phyloP scores from a whole-genome alignment of 2,797 vertebrate genomes.

The Anas acuta region DNA sequence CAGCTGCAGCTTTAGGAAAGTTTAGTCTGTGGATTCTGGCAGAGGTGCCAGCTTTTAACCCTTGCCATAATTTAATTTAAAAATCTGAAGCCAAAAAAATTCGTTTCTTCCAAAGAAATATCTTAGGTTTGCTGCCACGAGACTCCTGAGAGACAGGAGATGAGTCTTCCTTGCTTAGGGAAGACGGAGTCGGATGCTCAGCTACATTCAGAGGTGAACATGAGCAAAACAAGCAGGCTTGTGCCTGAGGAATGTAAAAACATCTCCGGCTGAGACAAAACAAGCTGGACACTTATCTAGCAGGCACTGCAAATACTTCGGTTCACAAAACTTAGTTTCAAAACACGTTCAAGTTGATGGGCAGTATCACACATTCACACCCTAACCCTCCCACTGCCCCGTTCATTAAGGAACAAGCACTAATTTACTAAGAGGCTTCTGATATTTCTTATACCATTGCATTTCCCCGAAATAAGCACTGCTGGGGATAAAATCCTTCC shows the following conservation, averaged over 20 bases:
- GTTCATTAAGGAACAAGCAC: fast-evolving
- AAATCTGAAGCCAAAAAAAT: neutral
- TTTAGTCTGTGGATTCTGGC: neutral
- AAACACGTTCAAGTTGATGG: neutral
- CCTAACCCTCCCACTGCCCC: neutral
- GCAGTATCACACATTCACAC: neutral
- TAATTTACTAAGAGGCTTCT: neutral
- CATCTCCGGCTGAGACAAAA: neutral
- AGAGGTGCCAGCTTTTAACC: neutral
- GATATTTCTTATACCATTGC: neutral
- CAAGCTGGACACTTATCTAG: neutral
- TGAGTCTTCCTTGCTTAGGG: too few relatives aligned
- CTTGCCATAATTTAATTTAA: neutral
- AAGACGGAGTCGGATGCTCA: neutral
- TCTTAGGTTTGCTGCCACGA: fast-evolving
- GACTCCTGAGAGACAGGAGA: neutral
- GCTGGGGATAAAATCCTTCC: neutral
- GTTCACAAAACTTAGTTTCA: neutral
- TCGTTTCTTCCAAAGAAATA: neutral
- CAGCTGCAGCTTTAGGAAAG: neutral
- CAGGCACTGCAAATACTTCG: neutral
- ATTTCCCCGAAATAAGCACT: neutral
- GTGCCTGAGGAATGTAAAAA: neutral
- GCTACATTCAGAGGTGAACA: neutral
- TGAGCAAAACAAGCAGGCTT: neutral